A percentile compares a stretch with the other conserved stretches of the same genome.
phyloP scores from a whole-genome alignment of 2,888 invertebrate species.

The Lingula anatina region DNA sequence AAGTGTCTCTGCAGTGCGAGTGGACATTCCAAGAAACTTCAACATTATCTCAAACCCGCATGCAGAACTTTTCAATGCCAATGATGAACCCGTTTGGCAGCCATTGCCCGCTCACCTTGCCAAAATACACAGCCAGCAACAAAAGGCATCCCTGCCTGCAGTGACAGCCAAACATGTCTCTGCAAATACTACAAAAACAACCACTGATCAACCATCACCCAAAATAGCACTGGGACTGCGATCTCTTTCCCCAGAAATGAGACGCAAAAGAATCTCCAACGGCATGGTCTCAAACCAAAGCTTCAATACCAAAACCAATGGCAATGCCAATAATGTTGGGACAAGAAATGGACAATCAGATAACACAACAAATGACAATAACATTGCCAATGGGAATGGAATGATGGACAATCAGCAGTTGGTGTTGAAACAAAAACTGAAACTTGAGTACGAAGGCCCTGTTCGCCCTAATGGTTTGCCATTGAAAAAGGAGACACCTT shows the following conservation, averaged over 20 bases:
- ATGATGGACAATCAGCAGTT: not conserved
- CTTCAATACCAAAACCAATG: constrained; percentile 26
- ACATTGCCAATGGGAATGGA: constrained; percentile 8
- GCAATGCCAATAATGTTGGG: constrained; percentile 14
- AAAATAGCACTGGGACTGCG: constrained; percentile 31
- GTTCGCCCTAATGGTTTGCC: constrained; percentile 67
- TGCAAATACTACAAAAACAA: constrained; percentile 22
- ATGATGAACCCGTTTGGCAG: constrained; percentile 45
- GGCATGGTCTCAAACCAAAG: constrained; percentile 53
- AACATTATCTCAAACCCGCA: constrained; percentile 43
- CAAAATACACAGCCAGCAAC: constrained; percentile 19
- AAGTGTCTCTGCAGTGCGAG: too few relatives aligned
- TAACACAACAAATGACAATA: constrained; percentile 19
- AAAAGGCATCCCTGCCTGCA: constrained; percentile 19
- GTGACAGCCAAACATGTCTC: constrained; percentile 18
- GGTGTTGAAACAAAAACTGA: too few relatives aligned
- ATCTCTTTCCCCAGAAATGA: constrained; percentile 47
- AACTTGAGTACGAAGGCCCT: constrained; percentile 13
- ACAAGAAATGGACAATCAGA: constrained; percentile 19
- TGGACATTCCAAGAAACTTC: constrained; percentile 32
- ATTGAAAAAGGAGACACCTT: constrained; percentile 79
- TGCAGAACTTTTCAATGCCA: constrained; percentile 28
- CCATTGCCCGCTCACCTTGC: constrained; percentile 29
- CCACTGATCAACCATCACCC: constrained; percentile 13
- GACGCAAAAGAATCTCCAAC: constrained; percentile 45